Conservation (phyloP, 1,140 invertebrate species). For the Archivesica marissinica region DNA sequence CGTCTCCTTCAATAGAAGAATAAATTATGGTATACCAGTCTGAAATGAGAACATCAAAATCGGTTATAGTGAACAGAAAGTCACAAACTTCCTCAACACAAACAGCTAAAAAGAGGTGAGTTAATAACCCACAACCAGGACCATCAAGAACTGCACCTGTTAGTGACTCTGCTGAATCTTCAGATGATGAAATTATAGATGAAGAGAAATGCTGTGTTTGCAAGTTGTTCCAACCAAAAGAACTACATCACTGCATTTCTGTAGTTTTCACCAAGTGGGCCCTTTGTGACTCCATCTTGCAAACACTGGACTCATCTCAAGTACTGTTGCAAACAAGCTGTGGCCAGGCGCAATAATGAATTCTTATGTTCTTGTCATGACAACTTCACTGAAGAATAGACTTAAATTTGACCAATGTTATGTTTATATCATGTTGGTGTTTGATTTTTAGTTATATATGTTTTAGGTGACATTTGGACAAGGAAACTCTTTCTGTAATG, state of each 20-base stretch:
- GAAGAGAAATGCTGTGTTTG: conserved; percentile 36
- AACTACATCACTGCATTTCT: conserved; percentile 20
- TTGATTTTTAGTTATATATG: no score
- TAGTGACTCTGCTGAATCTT: not conserved
- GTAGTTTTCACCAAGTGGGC: conserved; percentile 31
- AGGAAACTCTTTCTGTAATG: no score
- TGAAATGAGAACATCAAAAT: not conserved
- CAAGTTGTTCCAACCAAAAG: conserved; percentile 16
- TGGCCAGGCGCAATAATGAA: not conserved
- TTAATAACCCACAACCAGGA: not conserved
- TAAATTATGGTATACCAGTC: not conserved
- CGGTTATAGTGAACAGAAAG: not conserved
- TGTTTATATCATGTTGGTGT: no score
- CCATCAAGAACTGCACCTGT: not conserved
- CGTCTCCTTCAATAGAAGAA: no score
- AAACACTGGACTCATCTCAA: conserved; percentile 14
- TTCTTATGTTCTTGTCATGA: no score
- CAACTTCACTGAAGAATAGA: conserved; percentile 8
- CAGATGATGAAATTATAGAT: not conserved
- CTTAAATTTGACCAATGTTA: no score
- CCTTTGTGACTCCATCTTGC: conserved; percentile 18
- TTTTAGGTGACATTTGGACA: no score
- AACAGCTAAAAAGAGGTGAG: not conserved
- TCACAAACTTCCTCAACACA: not conserved
- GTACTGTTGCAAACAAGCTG: not conserved